A percentile compares a stretch with the other conserved stretches of the same genome.
phyloP scores from a whole-genome alignment of 2,888 invertebrate genomes.

The Drosophila merina region DNA sequence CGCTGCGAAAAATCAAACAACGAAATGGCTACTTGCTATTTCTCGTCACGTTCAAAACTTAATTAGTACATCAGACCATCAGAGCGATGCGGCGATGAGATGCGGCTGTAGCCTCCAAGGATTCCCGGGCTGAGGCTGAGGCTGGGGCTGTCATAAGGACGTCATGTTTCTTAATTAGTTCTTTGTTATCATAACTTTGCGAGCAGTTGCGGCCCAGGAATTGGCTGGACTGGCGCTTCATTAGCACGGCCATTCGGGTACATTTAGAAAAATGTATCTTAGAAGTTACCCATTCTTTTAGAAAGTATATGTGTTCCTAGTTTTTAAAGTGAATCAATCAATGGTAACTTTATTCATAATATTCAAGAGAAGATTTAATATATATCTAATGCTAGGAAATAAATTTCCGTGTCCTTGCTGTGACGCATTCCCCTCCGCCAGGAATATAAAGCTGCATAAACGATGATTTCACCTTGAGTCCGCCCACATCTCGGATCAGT shows the following conservation, averaged over 20 bases:
- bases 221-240: slow-evolving; percentile 49
- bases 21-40: slow-evolving; percentile 79
- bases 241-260: slow-evolving; percentile 39
- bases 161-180: slow-evolving; percentile 80
- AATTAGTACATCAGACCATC: slow-evolving; percentile 80
- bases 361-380: too few relatives aligned
- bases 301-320: too few relatives aligned
- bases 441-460: slow-evolving; percentile 18
- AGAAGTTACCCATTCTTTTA: background rate
- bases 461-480: slow-evolving; percentile 31
- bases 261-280: background rate
- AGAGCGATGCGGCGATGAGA: slow-evolving; percentile 37
- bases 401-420: background rate
- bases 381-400: background rate
- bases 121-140: slow-evolving; percentile 21
- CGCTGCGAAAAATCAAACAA: slow-evolving; percentile 72
- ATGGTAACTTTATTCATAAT: too few relatives aligned
- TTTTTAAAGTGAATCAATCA: too few relatives aligned
- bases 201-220: slow-evolving; percentile 24
- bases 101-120: slow-evolving; percentile 18
- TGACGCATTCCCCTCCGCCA: slow-evolving; percentile 1
- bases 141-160: slow-evolving; percentile 63
- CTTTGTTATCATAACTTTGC: slow-evolving; percentile 76
- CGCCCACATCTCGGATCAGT: slow-evolving; percentile 30
- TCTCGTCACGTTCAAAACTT: slow-evolving; percentile 79